These are phyloP conservation scores for Charadrius vociferus DNA, from an alignment of 2,113 vertebrate genomes.

Conservation along the genomic window DNA sequence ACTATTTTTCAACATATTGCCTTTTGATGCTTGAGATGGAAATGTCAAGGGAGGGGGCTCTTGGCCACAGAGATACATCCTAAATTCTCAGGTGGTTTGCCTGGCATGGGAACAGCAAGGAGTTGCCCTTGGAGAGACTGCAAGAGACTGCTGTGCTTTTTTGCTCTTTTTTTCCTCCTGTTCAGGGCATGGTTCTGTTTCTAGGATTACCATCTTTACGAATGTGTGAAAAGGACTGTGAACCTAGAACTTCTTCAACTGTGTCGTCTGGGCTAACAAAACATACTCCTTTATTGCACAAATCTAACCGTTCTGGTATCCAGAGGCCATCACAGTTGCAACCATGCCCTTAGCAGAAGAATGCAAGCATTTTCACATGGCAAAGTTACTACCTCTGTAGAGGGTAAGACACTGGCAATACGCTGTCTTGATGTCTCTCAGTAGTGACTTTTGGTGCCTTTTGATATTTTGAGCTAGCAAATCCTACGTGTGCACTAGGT, in stretches of 20 bases:
- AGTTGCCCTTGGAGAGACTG: background rate
- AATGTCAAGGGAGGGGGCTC: background rate
- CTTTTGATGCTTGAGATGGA: background rate
- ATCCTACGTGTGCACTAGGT: background rate
- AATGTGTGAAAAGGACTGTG: background rate
- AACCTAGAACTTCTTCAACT: background rate
- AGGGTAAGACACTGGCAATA: background rate
- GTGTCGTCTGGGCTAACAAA: background rate
- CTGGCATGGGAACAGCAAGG: background rate
- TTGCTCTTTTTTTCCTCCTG: background rate
- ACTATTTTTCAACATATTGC: background rate
- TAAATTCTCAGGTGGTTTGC: background rate
- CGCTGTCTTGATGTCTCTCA: rapidly evolving
- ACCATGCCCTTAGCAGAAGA: background rate
- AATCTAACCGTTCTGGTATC: background rate
- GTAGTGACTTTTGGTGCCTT: background rate
- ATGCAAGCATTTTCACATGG: background rate
- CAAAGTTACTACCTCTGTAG: background rate
- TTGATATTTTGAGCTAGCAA: background rate
- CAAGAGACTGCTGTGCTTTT: background rate
- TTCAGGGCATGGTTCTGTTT: background rate
- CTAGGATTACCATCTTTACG: background rate
- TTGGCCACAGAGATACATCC: background rate
- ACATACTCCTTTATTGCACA: background rate
- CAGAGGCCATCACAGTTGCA: background rate